These are phyloP conservation scores for Dasypus novemcinctus DNA, from an alignment of 2,113 vertebrate genomes.

Conservation along the genomic window DNA sequence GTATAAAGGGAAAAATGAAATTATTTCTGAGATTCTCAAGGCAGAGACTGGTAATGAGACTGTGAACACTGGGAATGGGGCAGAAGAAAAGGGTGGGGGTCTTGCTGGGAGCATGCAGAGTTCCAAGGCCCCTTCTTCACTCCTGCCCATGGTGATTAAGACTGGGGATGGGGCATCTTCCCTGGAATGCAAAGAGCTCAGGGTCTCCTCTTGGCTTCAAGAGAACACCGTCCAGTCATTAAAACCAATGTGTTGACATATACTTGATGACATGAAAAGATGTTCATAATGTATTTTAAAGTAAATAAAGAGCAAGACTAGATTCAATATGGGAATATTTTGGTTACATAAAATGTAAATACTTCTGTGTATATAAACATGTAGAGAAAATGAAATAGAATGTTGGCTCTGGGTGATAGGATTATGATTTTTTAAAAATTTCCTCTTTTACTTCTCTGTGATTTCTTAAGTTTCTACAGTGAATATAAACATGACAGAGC, in stretches of 20 bases:
- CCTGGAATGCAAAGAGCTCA: not conserved
- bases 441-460: not conserved
- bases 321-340: not conserved
- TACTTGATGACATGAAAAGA: not conserved
- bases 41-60: not conserved
- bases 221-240: not conserved
- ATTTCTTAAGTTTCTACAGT: not conserved
- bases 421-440: not conserved
- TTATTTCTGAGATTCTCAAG: not conserved
- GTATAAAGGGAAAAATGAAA: not conserved
- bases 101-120: not conserved
- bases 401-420: not conserved
- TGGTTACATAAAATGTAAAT: not conserved
- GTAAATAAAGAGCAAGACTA: not conserved
- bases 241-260: not conserved
- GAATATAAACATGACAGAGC: not conserved
- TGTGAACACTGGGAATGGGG: not conserved
- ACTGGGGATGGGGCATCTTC: not conserved
- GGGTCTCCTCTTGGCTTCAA: not conserved
- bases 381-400: not conserved
- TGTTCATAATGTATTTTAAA: not conserved
- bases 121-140: not conserved
- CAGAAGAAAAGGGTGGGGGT: no score
- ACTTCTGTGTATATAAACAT: not conserved
- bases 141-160: not conserved